Evolutionary conservation across 2,888 invertebrate genomes (phyloP), one percentile per base, ranked within the genome.

Genomic region (Sarcophaga carnaria): DNA sequence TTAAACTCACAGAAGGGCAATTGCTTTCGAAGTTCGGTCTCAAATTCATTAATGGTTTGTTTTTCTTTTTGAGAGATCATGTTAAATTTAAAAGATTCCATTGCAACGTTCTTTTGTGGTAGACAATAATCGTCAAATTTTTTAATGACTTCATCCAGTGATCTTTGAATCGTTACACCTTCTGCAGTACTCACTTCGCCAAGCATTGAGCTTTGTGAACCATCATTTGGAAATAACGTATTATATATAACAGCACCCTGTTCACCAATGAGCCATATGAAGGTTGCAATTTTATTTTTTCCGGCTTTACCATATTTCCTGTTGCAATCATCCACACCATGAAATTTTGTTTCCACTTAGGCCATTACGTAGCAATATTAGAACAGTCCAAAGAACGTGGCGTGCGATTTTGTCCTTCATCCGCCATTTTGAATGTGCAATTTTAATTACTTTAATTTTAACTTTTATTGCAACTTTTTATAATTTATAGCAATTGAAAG

Each of bases 231-330:
- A 20, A 66, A 77, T 54, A 77, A 77, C 0, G 77, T 77, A 14
- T 77, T 67, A n/a, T 77, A 77, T 22, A 77, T 77, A 3, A 8
- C 45, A 2, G 49, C 75, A 11, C 75, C 75, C 11, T 75, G 62
- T 47, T 60, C 62, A 6, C 75, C 75, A 63, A 75, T 60, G 3
- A 75, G 12, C 75, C 62, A 75, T 22, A 75, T 60, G 20, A 77
- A 66, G 11, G 64, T 67, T 66, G 77, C 77, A 27, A 77, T 77
- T 77, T 77, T 77, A 17, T 77, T 10, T 47, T 77, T 67, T 77
- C 14, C 5, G 27, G 27, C 27, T 27, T 27, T 27, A 27, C 27
- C 27, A 27, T 27, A 4, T 27, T 27, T 27, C 27, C 27, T 27
- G 27, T 27, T 27, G 27, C 27, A 27, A 27, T 27, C 27, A 27